Evolutionary conservation across 92 coral and sea anemone genomes (phyloP).

Genomic region (Parazoanthus swiftii): DNA sequence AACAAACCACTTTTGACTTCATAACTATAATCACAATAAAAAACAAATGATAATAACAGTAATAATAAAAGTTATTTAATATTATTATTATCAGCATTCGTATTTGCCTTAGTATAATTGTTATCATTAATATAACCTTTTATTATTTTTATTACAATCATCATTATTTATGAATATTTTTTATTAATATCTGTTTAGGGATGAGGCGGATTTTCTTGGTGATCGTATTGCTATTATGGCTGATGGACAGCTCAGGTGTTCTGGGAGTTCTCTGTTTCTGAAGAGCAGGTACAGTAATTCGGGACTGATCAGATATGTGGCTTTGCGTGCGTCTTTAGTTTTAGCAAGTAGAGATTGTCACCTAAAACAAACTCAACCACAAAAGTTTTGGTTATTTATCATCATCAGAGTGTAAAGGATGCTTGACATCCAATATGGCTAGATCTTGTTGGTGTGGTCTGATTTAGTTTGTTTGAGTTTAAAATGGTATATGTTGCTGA

Average conservation of each 20-base stretch:
- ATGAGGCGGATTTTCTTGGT: slow-evolving; percentile 98
- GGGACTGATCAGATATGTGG: background rate
- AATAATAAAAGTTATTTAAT: no score
- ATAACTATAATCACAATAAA: no score
- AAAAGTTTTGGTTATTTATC: no score
- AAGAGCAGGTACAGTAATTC: slow-evolving; percentile 33
- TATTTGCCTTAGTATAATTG: background rate
- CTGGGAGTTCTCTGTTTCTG: slow-evolving; percentile 90
- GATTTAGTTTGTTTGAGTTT: no score
- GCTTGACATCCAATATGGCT: no score
- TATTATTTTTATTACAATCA: background rate
- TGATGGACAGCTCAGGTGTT: slow-evolving; percentile 92
- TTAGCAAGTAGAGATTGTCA: no score
- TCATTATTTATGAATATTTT: background rate
- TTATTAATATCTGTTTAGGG: slow-evolving; percentile 61
- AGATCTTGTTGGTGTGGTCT: no score
- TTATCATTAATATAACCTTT: background rate
- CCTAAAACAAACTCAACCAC: no score
- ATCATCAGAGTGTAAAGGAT: no score
- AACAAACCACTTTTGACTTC: no score
- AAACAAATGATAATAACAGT: no score
- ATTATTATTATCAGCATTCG: background rate
- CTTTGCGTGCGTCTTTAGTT: background rate
- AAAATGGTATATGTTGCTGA: no score
- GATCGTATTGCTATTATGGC: slow-evolving; percentile 99